Percentiles rank a stretch among this genome's conserved stretches.
These are phyloP conservation scores for Halcyon senegalensis DNA, from an alignment of 2,113 vertebrate species.

Conservation along the genomic window DNA sequence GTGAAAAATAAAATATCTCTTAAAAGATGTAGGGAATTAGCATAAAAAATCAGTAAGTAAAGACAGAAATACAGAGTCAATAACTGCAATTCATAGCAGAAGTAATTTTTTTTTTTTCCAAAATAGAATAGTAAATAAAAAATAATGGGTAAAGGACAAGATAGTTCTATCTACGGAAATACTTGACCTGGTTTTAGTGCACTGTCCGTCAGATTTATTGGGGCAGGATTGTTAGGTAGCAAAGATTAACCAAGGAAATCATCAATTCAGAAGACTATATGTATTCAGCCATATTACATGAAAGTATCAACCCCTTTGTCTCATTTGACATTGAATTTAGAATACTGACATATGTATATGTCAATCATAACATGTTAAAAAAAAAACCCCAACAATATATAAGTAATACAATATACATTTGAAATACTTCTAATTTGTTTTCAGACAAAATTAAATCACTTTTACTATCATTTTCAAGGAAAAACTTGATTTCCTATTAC, in stretches of 20 bases:
- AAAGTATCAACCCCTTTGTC: neutral
- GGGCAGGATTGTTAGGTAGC: neutral
- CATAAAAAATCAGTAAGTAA: neutral
- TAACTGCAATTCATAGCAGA: neutral
- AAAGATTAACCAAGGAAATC: neutral
- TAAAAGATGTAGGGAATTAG: neutral
- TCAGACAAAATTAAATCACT: neutral
- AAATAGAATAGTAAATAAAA: neutral
- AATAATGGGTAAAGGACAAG: neutral
- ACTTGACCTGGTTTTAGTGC: neutral
- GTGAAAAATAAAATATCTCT: neutral
- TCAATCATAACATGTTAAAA: neutral
- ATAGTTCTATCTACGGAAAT: neutral
- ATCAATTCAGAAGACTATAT: neutral
- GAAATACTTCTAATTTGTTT: neutral
- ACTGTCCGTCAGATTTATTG: neutral
- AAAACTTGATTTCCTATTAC: neutral
- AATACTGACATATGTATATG: neutral
- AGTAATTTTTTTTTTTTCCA: neutral
- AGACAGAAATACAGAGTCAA: neutral
- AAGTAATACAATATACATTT: neutral
- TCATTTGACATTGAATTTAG: neutral
- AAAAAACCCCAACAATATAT: neutral
- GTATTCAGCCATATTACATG: neutral
- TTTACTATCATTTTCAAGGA: neutral